Base-by-base conservation (phyloP, 2,888 invertebrate genomes). In the Galeopsomyia nigrocyanea region DNA sequence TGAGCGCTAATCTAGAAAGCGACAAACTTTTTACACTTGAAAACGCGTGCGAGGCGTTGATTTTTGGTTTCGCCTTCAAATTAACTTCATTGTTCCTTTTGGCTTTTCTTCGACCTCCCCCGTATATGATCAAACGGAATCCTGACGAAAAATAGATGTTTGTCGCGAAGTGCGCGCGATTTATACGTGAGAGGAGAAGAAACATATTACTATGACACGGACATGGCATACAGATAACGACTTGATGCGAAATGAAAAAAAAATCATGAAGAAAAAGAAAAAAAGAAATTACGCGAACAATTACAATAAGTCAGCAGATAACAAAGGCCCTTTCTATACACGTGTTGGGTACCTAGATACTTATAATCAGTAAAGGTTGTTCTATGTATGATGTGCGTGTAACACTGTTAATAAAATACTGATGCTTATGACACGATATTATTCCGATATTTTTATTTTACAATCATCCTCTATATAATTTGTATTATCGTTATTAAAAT, bases 301-400 rank as follows among this genome's bases (percentile, higher is more conserved):
- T 50, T 26, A 56, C 39, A 39, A 26, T 39, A 39, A 39, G 39
- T 39, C 39, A 55, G 63, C 53, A 57, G 39, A 55, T 39, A 61
- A 60, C 39, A 61, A 65, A 68, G 22, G 22, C 66, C 61, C 63
- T 64, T 75, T 69, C 64, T 56, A 60, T 67, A 72, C 69, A 78
- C 63, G 69, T 72, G 73, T 75, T 73, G 76, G 73, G 75, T 75
- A 77, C 68, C 26, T 73, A 77, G 76, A 77, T 79, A 80, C 77
- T 78, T 83, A 81, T 80, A 80, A 80, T 78, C 79, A 78, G 78
- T 80, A 79, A 79, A 82, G 82, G 83, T 84, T 84, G 83, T 84
- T 85, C 80, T 82, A 82, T 84, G 84, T 84, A 84, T 83, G 84
- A 84, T 85, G 84, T 84, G 84, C 83, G 84, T 84, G 84, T 82